These are phyloP conservation scores for Orchestes rusci DNA, from an alignment of 2,888 invertebrate genomes.

Conservation along the genomic window DNA sequence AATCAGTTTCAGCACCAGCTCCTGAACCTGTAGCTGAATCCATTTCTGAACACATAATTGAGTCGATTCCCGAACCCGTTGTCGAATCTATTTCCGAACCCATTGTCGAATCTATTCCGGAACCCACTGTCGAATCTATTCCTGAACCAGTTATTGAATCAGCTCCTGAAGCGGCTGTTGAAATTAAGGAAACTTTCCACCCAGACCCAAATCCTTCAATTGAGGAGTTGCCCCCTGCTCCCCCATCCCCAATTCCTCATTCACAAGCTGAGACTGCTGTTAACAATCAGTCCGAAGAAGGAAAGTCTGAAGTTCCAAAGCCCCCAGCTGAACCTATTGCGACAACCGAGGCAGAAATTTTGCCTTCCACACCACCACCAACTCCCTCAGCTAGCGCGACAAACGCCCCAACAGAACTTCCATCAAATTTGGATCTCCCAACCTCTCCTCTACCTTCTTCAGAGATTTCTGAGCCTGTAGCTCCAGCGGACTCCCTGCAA, in stretches of 20 bases:
- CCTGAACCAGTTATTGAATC: slow-evolving; percentile 1
- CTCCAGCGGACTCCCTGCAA: slow-evolving; percentile 41
- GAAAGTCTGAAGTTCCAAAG: neutral
- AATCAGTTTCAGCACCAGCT: neutral
- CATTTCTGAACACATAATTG: slow-evolving; percentile 3
- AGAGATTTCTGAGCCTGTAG: slow-evolving; percentile 30
- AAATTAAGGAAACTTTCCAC: no score
- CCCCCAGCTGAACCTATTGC: neutral
- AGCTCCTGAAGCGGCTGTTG: no score
- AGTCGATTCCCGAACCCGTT: slow-evolving; percentile 3
- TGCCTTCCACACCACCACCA: slow-evolving; percentile 21
- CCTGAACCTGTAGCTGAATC: slow-evolving; percentile 5
- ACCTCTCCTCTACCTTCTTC: slow-evolving; percentile 17
- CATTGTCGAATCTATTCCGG: slow-evolving; percentile 1
- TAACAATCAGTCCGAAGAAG: neutral
- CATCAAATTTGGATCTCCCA: no score
- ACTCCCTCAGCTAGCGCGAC: slow-evolving; percentile 20
- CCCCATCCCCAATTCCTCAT: slow-evolving; percentile 10
- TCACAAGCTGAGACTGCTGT: neutral
- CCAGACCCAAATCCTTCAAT: neutral
- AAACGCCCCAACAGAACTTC: slow-evolving; percentile 9
- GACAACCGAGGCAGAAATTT: neutral
- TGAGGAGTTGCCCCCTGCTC: slow-evolving; percentile 1
- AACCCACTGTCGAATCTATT: slow-evolving; percentile 1
- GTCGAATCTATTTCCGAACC: neutral